Percentiles rank a stretch among this genome's conserved stretches.
Conservation (phyloP, 1,140 invertebrate genomes). For the Cataglyphis hispanica region DNA sequence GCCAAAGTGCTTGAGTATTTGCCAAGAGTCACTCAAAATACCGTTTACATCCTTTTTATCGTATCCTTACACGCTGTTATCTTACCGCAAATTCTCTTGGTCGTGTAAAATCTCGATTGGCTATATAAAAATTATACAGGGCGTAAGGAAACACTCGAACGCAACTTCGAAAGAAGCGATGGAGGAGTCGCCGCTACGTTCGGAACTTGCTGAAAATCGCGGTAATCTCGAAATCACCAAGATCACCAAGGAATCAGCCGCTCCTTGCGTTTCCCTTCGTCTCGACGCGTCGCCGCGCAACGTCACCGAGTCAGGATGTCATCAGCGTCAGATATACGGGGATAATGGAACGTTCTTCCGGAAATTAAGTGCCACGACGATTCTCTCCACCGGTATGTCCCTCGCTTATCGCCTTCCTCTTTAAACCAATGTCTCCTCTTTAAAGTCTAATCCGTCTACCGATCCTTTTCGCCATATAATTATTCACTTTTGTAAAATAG, state of each 20-base stretch:
- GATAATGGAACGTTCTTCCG: conserved; percentile 17
- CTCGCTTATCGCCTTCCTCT: background rate
- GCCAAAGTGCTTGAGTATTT: conserved; percentile 19
- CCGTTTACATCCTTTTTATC: background rate
- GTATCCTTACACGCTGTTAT: background rate
- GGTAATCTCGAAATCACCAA: conserved; percentile 16
- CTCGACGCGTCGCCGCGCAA: conserved; percentile 2
- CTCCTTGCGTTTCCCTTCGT: background rate
- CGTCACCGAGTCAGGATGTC: conserved; percentile 9
- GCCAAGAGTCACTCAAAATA: conserved; percentile 26
- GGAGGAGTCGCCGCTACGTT: background rate
- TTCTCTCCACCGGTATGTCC: conserved; percentile 33
- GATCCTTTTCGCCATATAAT: conserved; percentile 12
- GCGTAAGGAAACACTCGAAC: background rate
- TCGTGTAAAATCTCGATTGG: conserved; percentile 17
- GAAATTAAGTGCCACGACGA: conserved; percentile 49
- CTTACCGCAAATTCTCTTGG: background rate
- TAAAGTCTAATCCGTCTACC: conserved; percentile 4
- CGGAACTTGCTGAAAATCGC: background rate
- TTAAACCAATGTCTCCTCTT: conserved; percentile 26
- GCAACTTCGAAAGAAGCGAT: background rate
- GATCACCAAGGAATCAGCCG: background rate
- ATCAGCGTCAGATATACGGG: background rate
- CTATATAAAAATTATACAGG: conserved; percentile 19
- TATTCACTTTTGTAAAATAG: conserved; percentile 46